Base-by-base conservation (phyloP, 2,797 vertebrate genomes). In the Pangasius mekongensis region DNA sequence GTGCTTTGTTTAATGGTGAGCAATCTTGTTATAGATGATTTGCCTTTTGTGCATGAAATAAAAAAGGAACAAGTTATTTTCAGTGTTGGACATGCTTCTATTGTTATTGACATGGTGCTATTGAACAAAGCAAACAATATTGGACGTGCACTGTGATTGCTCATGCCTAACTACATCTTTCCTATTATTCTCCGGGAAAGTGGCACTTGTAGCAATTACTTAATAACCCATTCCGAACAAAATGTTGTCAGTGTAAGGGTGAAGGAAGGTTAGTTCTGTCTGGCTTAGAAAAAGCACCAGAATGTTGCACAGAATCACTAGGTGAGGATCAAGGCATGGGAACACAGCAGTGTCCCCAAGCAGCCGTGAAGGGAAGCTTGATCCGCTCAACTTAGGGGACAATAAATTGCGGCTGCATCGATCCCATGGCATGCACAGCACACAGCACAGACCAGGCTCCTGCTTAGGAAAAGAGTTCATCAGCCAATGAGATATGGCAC, bases 311-410 rank as follows among this genome's bases (percentile, higher is more conserved):
- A 24, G 91, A 93, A 92, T 94, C 91, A 92, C 92, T 93, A 90
- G 71, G 81, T 87, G 91, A 84, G 92, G 93, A 94, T 93, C 91
- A 89, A 71, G 87, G 90, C 88, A 91, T 91, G 89, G 91, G 91
- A 93, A 92, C 87, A 91, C 89, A 56, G 20, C 90, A 88, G 87
- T 30, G 91, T 89, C 87, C 92, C 92, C 62, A 87, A 88, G 91
- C 92, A 88, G 90, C 90, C 86, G 73, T 80, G 49, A 92, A 91
- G 88, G 86, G 67, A 85, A 90, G 87, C 78, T 54, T 69, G 90
- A 90, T 90, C 88, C 73, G 56, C 74, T 85, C 58, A 91, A 92
- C 90, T 91, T 85, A 89, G 91, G 88, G 89, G 33, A 90, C 89
- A 90, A 93, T 89, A 92, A 92, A 92, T 91, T 78, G 91, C 85